phyloP scores from a whole-genome alignment of 2,113 vertebrate species.

The Hippocampus mohnikei region DNA sequence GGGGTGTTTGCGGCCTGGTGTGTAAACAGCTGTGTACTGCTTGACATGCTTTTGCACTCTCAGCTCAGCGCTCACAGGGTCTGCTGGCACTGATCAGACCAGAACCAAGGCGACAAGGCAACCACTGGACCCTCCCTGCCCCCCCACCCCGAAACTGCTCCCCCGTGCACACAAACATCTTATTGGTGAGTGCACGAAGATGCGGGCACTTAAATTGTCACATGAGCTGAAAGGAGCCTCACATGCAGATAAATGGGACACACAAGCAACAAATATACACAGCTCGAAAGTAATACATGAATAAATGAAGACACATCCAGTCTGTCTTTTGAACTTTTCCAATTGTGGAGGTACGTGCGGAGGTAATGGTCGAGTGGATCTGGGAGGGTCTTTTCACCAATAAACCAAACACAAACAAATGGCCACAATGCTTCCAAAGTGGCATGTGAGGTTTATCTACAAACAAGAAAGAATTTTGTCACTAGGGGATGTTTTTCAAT shows the following conservation, averaged over 20 bases:
- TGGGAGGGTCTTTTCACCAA: background rate
- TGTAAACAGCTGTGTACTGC: conserved; percentile 92
- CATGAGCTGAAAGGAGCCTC: conserved; percentile 35
- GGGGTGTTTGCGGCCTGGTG: conserved; percentile 72
- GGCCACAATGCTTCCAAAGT: background rate
- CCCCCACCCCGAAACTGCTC: conserved; percentile 10
- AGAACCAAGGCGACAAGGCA: conserved; percentile 84
- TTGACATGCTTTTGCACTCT: conserved; percentile 99
- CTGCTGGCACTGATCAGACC: conserved; percentile 87
- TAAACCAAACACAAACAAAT: background rate
- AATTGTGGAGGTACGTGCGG: background rate
- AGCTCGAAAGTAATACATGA: conserved; percentile 57
- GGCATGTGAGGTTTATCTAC: background rate
- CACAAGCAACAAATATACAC: conserved; percentile 43
- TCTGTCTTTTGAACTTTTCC: conserved; percentile 30
- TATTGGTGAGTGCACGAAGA: conserved; percentile 6
- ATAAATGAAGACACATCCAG: conserved; percentile 52
- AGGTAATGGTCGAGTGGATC: background rate
- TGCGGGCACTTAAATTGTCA: conserved; percentile 41
- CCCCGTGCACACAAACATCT: conserved; percentile 12
- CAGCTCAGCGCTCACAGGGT: conserved; percentile 75
- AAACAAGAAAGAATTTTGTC: background rate
- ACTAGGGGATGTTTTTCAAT: no score
- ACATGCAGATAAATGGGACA: conserved; percentile 35
- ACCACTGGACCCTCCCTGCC: conserved; percentile 80